phyloP scores from a whole-genome alignment of 2,113 vertebrate species.

The Oreamnos americanus region DNA sequence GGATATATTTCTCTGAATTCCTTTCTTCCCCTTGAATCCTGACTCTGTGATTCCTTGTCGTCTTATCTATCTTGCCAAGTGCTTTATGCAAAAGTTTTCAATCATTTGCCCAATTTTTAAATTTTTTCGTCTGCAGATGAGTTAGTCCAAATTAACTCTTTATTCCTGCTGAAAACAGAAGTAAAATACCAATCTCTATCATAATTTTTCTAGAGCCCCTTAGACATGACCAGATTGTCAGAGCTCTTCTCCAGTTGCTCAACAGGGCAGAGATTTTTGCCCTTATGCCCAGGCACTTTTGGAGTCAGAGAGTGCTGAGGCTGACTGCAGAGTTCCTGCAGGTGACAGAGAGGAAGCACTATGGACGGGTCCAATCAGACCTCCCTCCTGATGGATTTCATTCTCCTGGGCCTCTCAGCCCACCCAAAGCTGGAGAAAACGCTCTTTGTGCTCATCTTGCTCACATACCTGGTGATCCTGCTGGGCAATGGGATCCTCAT shows the following conservation, averaged over 20 bases:
- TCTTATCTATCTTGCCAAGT: neutral
- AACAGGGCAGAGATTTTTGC: neutral
- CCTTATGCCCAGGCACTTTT: neutral
- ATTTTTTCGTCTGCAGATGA: neutral
- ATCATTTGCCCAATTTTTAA: neutral
- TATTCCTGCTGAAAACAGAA: neutral
- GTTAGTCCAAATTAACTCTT: neutral
- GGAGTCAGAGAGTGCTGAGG: neutral
- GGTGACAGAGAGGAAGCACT: neutral
- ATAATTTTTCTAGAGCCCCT: neutral
- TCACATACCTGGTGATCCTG: conserved; percentile 50
- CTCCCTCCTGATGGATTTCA: neutral
- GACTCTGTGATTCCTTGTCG: neutral
- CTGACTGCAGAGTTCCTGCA: neutral
- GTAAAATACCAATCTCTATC: neutral
- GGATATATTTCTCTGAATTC: neutral
- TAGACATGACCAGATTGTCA: neutral
- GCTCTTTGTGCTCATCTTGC: conserved; percentile 39
- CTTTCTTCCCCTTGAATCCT: neutral
- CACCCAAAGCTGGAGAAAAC: conserved; percentile 52
- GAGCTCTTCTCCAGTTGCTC: neutral
- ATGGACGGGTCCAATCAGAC: conserved; percentile 48
- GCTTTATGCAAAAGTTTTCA: neutral
- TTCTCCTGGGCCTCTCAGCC: conserved; percentile 63
- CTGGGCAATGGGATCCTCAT: conserved; percentile 60